Evolutionary conservation across 2,888 invertebrate genomes (phyloP), one percentile per base, ranked within the genome.

Genomic region (Byasa hedistus): DNA sequence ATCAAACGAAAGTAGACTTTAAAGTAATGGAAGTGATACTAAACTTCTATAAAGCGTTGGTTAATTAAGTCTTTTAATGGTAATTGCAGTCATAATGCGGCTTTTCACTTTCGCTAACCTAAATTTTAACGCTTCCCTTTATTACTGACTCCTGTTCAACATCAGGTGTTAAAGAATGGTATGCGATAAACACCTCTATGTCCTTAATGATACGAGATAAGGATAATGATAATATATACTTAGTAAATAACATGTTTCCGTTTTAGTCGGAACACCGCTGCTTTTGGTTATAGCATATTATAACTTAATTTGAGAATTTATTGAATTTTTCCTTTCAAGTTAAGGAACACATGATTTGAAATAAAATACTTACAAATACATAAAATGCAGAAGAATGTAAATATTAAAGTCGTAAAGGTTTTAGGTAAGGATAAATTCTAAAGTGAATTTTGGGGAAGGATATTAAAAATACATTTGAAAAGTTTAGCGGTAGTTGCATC

Each of bases 61-160:
- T 39, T 51, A 48, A 62, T 48, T 66, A 24, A 61, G 56, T 60
- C 27, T 65, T 65, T 62, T 52, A 65, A 68, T 66, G 62, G 44
- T 54, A 59, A 64, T 61, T 77, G 69, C 71, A 72, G 70, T 74
- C 73, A 73, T 85, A 84, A 85, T 85, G 81, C 76, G 70, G 74
- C 76, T 82, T 84, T 84, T 81, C 79, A 78, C 78, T 82, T 82
- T 77, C 79, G 79, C 81, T 80, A 79, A 79, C 77, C 77, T 75
- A 73, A 78, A 86, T 86, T 86, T 85, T 54, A 82, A 86, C 81
- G 82, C 78, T 73, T 55, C 73, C 79, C 79, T 78, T 85, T 84
- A 84, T 84, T 72, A 73, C 73, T 64, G 78, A 84, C 84, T 83
- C 76, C 82, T 78, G 83, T 82, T 82, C 80, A 79, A 75, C 80